Evolutionary conservation across 2,113 vertebrate genomes (phyloP).

Genomic region (Daubentonia madagascariensis): DNA sequence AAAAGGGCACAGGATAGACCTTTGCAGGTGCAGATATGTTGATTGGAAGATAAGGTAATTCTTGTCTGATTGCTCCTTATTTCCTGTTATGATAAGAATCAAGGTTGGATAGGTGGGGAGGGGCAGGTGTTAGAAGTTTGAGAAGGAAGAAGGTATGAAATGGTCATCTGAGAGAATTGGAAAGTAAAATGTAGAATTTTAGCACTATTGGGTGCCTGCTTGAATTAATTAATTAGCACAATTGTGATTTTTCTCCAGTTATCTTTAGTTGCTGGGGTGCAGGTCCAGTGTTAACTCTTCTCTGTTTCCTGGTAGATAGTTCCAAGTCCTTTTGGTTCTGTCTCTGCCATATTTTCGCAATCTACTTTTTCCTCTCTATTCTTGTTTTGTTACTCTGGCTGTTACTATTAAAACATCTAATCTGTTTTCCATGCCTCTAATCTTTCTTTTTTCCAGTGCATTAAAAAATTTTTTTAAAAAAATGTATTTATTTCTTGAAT

Average conservation of each 20-base stretch:
- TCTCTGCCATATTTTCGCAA: constrained; percentile 14
- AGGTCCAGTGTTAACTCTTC: background rate
- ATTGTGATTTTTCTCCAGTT: background rate
- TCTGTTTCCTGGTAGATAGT: background rate
- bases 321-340: background rate
- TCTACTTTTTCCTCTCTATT: background rate
- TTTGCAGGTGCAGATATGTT: background rate
- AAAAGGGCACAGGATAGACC: background rate
- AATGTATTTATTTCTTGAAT: background rate
- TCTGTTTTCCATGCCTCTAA: background rate
- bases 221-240: background rate
- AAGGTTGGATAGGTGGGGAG: background rate
- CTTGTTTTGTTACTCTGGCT: background rate
- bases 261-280: background rate
- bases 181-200: background rate
- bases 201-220: background rate
- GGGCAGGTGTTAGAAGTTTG: background rate
- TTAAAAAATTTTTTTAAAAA: background rate
- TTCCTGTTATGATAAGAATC: constrained; percentile 1
- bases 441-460: background rate
- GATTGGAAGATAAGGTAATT: background rate
- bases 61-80: background rate
- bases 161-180: background rate
- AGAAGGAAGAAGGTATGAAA: background rate
- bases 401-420: background rate